Evolutionary conservation across 2,888 invertebrate genomes (phyloP).

Genomic region (Theristus sp.): DNA sequence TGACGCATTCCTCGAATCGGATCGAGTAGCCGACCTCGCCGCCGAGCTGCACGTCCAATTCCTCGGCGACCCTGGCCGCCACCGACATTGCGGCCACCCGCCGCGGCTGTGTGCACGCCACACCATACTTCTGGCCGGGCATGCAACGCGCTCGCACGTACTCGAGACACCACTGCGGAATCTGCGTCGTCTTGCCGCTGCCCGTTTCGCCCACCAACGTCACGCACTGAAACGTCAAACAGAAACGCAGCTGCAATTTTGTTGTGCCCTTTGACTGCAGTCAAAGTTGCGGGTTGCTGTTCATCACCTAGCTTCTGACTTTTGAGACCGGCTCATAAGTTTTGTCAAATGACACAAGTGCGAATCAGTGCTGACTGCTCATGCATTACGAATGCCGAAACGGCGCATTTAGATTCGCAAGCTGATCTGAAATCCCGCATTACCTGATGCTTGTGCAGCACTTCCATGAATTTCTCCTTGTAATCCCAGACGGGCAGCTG

Average conservation of each 20-base stretch:
- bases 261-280: too few species aligned
- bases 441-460: constrained; percentile 79
- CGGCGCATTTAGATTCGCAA: too few species aligned
- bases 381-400: too few species aligned
- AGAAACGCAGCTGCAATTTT: too few species aligned
- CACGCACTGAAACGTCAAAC: constrained; percentile 13
- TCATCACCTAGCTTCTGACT: too few species aligned
- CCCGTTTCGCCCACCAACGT: constrained; percentile 88
- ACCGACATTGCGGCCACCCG: constrained; percentile 99
- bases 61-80: constrained; percentile 92
- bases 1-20: constrained; percentile 96
- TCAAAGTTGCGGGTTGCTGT: too few species aligned
- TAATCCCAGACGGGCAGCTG: constrained; percentile 95
- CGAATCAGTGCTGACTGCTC: too few species aligned
- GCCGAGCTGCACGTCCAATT: constrained; percentile 86
- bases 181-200: constrained; percentile 97
- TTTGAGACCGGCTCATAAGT: too few species aligned
- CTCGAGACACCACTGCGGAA: constrained; percentile 81
- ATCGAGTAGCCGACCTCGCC: constrained; percentile 89
- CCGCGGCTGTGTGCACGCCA: constrained; percentile 82
- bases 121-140: constrained; percentile 44
- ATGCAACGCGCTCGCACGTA: constrained; percentile 43
- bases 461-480: constrained; percentile 78
- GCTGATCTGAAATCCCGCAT: too few species aligned
- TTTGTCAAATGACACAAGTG: too few species aligned